Base-by-base conservation (phyloP, 1,140 invertebrate genomes). In the Euschistus heros region DNA sequence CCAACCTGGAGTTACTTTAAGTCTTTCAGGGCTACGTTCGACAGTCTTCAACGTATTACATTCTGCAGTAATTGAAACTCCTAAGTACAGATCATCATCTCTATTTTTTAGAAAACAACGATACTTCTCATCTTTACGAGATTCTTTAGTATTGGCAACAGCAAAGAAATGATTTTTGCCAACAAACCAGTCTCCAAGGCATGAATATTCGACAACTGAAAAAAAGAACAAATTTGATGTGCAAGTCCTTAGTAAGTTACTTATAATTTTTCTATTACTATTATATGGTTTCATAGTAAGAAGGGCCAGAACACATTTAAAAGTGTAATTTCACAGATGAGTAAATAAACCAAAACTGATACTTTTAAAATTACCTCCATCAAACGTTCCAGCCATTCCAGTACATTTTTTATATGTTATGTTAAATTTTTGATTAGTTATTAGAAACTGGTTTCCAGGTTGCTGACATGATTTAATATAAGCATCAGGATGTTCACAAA, bases 391-490 rank as follows among this genome's bases (percentile, higher is more conserved):
- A 44, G 82, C 79, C 80, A 91, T 87, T 57, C 88, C 91, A 57
- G 82, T 76, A 76, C 95, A 98, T 73, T 86, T 85, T 66, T 88
- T 87, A 74, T 96, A 98, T 8, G 89, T 94, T 64, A 98, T 94
- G 71, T 92, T 91, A 71, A 98, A 98, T 72, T 97, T 94, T 74
- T 97, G 91, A 79, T 98, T 98, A 30, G 93, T 91, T 69, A 97
- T 96, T 47, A 95, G 84, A 76, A 95, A 96, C 75, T 96, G 90
- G 15, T 92, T 94, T 66, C 94, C 95, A 42, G 94, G 91, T 15
- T 88, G 91, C 78, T 98, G 95, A 78, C 95, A 98, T 0, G 94
- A 96, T 71, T 84, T 84, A 68, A 98, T 94, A 70, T 88, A 84
- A 6, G 89, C 91, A 75, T 94, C 90, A 0, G 86, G 86, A 75